These are phyloP conservation scores for Macaca fascicularis DNA, from an alignment of 2,113 vertebrate species.

Conservation along the genomic window DNA sequence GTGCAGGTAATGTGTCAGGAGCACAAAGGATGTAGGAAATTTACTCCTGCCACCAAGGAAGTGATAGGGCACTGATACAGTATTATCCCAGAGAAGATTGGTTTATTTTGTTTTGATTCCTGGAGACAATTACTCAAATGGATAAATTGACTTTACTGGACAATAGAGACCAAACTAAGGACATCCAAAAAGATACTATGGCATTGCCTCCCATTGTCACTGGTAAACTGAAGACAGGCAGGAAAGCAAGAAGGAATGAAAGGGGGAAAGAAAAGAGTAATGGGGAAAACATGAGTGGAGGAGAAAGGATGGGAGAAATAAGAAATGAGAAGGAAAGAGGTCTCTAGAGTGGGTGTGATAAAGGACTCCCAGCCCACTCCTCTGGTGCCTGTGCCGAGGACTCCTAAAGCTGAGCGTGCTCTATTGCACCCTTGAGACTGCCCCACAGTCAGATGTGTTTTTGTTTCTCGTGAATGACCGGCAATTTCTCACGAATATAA, in stretches of 20 bases:
- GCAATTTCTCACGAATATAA: constrained; percentile 59
- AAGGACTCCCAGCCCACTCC: not conserved
- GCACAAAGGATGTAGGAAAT: not conserved
- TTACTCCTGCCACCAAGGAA: not conserved
- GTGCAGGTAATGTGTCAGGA: not conserved
- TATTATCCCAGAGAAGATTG: constrained; percentile 18
- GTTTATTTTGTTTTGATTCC: constrained; percentile 43
- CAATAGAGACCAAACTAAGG: not conserved
- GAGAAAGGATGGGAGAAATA: not conserved
- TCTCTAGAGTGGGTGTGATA: not conserved
- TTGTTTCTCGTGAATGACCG: not conserved
- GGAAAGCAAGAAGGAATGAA: not conserved
- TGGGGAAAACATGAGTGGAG: not conserved
- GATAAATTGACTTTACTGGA: not conserved
- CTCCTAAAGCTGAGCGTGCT: not conserved
- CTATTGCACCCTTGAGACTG: not conserved
- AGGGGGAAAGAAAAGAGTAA: not conserved
- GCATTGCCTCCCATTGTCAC: not conserved
- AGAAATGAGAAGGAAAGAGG: not conserved
- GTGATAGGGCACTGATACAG: not conserved
- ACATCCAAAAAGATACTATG: not conserved
- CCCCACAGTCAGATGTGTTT: not conserved
- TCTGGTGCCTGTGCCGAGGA: not conserved
- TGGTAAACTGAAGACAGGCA: not conserved
- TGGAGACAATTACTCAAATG: not conserved